Evolutionary conservation across 2,797 vertebrate genomes (phyloP), one percentile per base, ranked within the genome.

Genomic region (Notolepis coatsorum): DNA sequence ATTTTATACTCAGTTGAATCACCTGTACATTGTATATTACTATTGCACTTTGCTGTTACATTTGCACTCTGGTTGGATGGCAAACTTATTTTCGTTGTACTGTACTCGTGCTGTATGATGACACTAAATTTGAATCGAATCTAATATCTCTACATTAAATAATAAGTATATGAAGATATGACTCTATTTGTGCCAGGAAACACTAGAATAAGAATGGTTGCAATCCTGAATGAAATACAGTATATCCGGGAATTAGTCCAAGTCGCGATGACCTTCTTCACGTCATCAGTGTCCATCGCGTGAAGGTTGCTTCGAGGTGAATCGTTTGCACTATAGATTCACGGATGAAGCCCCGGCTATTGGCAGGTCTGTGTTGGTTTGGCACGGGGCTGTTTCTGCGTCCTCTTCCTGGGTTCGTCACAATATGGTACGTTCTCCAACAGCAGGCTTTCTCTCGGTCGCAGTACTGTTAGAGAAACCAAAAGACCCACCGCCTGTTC

Each of bases 401-500:
- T 64, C 61, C 84, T 91, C 72, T 82, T 89, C 52, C 84, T 84
- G 17, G 92, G 92, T 42, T 87, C 46, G 53, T 94, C 91, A 79
- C 84, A 87, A 75, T 90, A 94, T 0, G 93, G 93, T 4, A 92
- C 86, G 21, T 94, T 94, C 74, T 94, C 92, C 41, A 93, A 70
- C 0, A 94, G 62, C 28, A 88, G 87, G 23, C 47, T 68, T 7
- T 91, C 73, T 68, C 92, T 85, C 25, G 93, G 91, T 35, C 90
- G 85, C 38, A 94, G 87, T 67, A 86, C 93, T 93, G 71, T 10
- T 20, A 25, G n/a, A 46, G 9, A 33, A 2, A 67, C 10, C n/a
- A 47, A 41, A 23, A n/a, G n/a, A n/a, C n/a, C n/a, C n/a, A n/a
- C n/a, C n/a, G n/a, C n/a, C n/a, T n/a, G n/a, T n/a, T n/a, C n/a